Evolutionary conservation across 2,113 vertebrate species (phyloP), one percentile per base, ranked within the genome.

Genomic region (Cyphomyrus plagiostoma): DNA sequence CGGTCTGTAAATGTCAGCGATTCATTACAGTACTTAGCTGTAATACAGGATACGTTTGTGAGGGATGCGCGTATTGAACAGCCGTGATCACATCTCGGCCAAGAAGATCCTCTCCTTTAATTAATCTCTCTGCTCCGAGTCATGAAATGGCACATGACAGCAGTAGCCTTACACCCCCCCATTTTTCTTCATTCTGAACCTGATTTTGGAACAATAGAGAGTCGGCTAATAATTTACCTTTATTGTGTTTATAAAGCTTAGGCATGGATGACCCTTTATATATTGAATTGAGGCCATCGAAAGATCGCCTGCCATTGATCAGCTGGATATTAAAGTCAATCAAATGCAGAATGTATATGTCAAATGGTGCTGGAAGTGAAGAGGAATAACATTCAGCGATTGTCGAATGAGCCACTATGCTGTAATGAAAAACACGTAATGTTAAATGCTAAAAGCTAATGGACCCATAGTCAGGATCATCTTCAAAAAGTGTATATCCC

Each of bases 221-320:
- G 93, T 92, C 93, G 93, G 94, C 95, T 96, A 95, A 96, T 96
- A 94, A 97, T 97, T 97, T 97, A 96, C 93, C 94, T 95, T 97
- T 97, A 97, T 95, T 97, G 95, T 96, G 96, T 96, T 97, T 96
- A 97, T 97, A 96, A 97, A 97, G 95, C 96, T 97, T 95, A 48
- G 15, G 96, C 95, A 95, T 92, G 94, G 89, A 80, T 96, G 95
- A 96, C 96, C 96, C 96, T 97, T 96, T 95, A 96, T 96, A 97
- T 98, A 98, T 98, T 98, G 96, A 97, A 96, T 96, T 95, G 96
- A 95, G 95, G 94, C 97, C 97, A 95, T 97, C 97, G 97, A 99
- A 99, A 99, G 98, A 99, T 95, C 97, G 98, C 96, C 95, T 97
- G 96, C 95, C 98, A 99, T 99, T 98, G 98, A 99, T 99, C 98